These are phyloP conservation scores for Holothuria scabra DNA, from an alignment of 53 echinoderm and acorn worm genomes.

Conservation along the genomic window DNA sequence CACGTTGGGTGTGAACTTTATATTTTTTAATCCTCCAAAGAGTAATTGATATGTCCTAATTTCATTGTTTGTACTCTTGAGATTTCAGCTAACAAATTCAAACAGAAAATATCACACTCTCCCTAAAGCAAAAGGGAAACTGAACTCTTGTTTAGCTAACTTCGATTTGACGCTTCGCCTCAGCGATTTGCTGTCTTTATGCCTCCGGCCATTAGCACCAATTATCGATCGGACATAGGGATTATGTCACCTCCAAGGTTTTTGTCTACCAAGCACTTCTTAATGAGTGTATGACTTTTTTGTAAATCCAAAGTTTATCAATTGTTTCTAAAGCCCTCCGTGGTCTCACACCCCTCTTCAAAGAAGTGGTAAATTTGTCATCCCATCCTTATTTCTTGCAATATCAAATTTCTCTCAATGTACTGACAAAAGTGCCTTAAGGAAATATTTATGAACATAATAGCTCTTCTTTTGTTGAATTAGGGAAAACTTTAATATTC, in stretches of 20 bases:
- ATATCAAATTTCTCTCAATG: too few relatives aligned
- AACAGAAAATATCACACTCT: too few relatives aligned
- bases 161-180: conserved; percentile 22
- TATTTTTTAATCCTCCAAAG: too few relatives aligned
- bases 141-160: conserved; percentile 3
- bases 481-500: too few relatives aligned
- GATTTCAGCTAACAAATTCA: too few relatives aligned
- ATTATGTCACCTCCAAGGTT: conserved; percentile 27
- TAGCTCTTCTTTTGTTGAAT: too few relatives aligned
- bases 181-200: conserved; percentile 17
- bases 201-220: conserved; percentile 28
- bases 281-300: conserved; percentile 27
- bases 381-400: neutral
- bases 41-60: too few relatives aligned
- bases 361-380: neutral
- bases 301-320: neutral
- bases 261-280: conserved; percentile 37
- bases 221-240: conserved; percentile 7
- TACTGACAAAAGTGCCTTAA: too few relatives aligned
- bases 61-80: too few relatives aligned
- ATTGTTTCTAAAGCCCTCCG: neutral
- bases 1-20: too few relatives aligned
- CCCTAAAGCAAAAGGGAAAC: conserved; percentile 7
- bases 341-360: neutral
- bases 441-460: too few relatives aligned